These are phyloP conservation scores for Drosophila repleta DNA, from an alignment of 1,140 invertebrate species.

Conservation along the genomic window DNA sequence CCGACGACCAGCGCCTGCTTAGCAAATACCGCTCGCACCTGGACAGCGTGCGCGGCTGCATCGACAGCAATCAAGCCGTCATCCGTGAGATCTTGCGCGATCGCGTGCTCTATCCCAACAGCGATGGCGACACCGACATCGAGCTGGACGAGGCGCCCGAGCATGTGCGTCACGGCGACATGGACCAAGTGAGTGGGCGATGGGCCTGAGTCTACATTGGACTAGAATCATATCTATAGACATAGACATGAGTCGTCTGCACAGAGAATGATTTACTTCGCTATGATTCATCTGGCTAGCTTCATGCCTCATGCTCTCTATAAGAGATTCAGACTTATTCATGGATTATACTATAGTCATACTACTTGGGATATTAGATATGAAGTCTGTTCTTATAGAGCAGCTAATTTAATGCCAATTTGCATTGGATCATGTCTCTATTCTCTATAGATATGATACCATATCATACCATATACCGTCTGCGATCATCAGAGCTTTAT, in stretches of 20 bases:
- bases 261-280: neutral
- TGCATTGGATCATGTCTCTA: too few species aligned
- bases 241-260: neutral
- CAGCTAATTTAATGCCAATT: too few species aligned
- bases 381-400: too few species aligned
- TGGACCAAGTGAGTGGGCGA: slow-evolving; percentile 78
- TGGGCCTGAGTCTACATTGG: too few species aligned
- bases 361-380: too few species aligned
- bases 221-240: neutral
- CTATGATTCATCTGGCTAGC: too few species aligned
- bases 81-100: slow-evolving; percentile 90
- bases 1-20: slow-evolving; percentile 90
- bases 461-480: too few species aligned
- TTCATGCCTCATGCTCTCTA: too few species aligned
- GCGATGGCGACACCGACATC: slow-evolving; percentile 18
- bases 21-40: slow-evolving; percentile 91
- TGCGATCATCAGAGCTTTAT: too few species aligned
- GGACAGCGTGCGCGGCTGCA: slow-evolving; percentile 89
- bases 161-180: slow-evolving; percentile 80
- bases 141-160: slow-evolving; percentile 54
- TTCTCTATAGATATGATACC: too few species aligned
- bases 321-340: too few species aligned
- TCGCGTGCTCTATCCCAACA: slow-evolving; percentile 57
- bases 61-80: slow-evolving; percentile 93
- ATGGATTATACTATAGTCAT: too few species aligned